These are phyloP conservation scores for Bradypus variegatus DNA, from an alignment of 2,797 vertebrate genomes.

Conservation along the genomic window DNA sequence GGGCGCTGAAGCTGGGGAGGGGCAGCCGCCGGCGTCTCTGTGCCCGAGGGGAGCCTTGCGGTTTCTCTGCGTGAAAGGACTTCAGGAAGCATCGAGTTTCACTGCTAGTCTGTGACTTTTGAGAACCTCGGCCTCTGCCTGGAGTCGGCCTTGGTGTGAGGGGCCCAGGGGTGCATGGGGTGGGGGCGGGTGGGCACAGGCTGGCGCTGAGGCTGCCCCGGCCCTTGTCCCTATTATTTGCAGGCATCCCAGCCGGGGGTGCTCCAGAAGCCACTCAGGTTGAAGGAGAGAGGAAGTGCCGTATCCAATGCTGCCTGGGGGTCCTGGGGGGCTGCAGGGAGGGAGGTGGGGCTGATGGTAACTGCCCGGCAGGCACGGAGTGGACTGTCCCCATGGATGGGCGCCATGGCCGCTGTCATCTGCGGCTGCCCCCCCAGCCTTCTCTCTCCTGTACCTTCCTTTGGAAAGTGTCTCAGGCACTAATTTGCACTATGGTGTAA, in stretches of 20 bases:
- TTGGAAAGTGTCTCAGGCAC: neutral
- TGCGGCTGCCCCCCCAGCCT: too few relatives aligned
- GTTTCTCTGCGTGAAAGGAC: neutral
- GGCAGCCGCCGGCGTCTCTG: neutral
- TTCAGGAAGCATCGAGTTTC: accelerated
- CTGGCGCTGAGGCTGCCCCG: neutral
- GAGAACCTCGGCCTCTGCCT: neutral
- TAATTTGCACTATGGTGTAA: neutral
- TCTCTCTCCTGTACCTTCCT: neutral
- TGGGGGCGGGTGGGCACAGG: too few relatives aligned
- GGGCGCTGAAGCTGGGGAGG: neutral
- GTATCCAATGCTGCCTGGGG: too few relatives aligned
- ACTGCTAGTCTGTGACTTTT: too few relatives aligned
- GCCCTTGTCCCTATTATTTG: neutral
- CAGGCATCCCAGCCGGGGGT: neutral
- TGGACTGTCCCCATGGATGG: too few relatives aligned
- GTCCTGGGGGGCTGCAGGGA: neutral
- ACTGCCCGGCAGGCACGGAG: neutral
- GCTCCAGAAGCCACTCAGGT: neutral
- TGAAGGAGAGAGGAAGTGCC: too few relatives aligned
- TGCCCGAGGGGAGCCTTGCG: accelerated
- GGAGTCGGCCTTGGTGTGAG: neutral
- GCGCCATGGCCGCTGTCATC: accelerated
- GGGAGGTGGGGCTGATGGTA: neutral
- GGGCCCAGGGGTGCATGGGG: neutral